Conservation (phyloP, 2,113 vertebrate species). For the Gobius niger region DNA sequence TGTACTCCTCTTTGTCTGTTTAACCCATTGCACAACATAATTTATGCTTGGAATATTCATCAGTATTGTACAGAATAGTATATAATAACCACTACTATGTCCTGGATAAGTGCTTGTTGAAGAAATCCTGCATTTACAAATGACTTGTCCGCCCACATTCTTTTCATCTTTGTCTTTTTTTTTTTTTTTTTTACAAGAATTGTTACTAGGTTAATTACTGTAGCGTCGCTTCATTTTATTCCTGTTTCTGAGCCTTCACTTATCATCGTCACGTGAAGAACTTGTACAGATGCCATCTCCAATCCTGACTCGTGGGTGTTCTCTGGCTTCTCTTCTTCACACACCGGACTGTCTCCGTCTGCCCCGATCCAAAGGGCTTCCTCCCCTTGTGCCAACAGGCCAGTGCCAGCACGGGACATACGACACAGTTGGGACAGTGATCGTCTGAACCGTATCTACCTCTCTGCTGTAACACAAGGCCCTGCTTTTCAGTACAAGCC, state of each 20-base stretch:
- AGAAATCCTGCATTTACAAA: too few species aligned
- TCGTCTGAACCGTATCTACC: constrained; percentile 63
- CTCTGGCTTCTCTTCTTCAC: constrained; percentile 45
- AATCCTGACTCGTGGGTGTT: constrained; percentile 45
- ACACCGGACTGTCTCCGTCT: constrained; percentile 51
- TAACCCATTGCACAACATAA: too few species aligned
- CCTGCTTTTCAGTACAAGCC: constrained; percentile 64
- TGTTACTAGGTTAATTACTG: background rate
- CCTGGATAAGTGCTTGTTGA: too few species aligned
- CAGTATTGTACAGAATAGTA: too few species aligned
- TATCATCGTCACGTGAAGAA: background rate
- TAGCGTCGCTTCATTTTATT: background rate
- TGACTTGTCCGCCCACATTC: background rate
- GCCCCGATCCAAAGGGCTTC: constrained; percentile 55
- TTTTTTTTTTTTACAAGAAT: background rate
- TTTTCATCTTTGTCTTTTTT: background rate
- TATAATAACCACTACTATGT: too few species aligned
- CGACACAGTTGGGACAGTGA: constrained; percentile 59
- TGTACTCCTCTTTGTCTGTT: too few species aligned
- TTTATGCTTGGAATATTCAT: too few species aligned
- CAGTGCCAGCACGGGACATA: constrained; percentile 60
- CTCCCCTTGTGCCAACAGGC: constrained; percentile 42
- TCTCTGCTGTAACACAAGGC: constrained; percentile 72
- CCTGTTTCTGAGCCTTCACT: background rate
- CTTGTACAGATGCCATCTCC: constrained; percentile 1